Conservation (phyloP, 2,113 vertebrate genomes). For the Ariopsis seemanni region DNA sequence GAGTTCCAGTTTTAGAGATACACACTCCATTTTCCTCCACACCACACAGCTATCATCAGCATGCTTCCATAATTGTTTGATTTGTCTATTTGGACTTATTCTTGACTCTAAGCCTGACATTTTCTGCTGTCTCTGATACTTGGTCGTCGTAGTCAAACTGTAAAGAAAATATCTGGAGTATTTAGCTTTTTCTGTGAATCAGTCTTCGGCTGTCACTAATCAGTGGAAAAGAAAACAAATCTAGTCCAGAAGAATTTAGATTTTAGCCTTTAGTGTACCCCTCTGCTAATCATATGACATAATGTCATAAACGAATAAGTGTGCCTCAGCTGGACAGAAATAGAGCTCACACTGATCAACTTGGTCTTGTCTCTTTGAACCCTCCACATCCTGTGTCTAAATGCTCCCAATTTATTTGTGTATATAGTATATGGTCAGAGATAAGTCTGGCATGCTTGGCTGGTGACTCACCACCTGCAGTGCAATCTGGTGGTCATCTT, state of each 20-base stretch:
- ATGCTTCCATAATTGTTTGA: slow-evolving; percentile 36
- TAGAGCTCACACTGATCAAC: background rate
- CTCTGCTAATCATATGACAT: slow-evolving; percentile 53
- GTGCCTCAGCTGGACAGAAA: slow-evolving; percentile 47
- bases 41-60: slow-evolving; percentile 9
- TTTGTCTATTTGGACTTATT: slow-evolving; percentile 36
- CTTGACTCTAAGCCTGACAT: slow-evolving; percentile 37
- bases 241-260: slow-evolving; percentile 65
- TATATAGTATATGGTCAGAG: slow-evolving; percentile 64
- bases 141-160: slow-evolving; percentile 65
- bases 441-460: slow-evolving; percentile 65
- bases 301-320: slow-evolving; percentile 54
- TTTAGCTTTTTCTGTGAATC: slow-evolving; percentile 69
- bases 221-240: slow-evolving; percentile 75
- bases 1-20: background rate
- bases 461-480: slow-evolving; percentile 65
- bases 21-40: background rate
- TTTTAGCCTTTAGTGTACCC: slow-evolving; percentile 46
- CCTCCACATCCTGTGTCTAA: slow-evolving; percentile 55
- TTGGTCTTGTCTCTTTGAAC: slow-evolving; percentile 57
- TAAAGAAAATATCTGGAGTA: slow-evolving; percentile 69
- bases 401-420: slow-evolving; percentile 58
- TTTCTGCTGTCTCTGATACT: slow-evolving; percentile 54
- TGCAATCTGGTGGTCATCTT: slow-evolving; percentile 59
- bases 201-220: slow-evolving; percentile 67